Evolutionary conservation across 2,888 invertebrate genomes (phyloP).

Genomic region (Patella depressa): DNA sequence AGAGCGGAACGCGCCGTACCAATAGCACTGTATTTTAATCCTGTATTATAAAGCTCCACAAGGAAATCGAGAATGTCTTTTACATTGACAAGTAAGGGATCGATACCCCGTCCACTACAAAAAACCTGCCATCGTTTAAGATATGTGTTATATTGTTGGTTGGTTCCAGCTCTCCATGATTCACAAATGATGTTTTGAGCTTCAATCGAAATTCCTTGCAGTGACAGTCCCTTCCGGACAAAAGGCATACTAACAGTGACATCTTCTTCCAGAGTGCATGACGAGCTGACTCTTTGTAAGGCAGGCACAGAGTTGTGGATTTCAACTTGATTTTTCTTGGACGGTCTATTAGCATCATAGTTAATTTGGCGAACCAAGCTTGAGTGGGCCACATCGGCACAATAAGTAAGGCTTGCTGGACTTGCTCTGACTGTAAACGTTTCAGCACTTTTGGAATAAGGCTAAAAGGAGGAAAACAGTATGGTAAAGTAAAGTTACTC

Average conservation of each 20-base stretch:
- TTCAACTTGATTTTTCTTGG: not conserved
- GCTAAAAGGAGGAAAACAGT: slow-evolving; percentile 31
- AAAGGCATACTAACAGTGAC: not conserved
- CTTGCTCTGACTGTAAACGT: slow-evolving; percentile 22
- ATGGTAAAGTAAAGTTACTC: slow-evolving; percentile 16
- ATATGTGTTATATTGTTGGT: no score
- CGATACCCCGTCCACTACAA: no score
- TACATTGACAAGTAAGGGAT: no score
- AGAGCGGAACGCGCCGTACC: no score
- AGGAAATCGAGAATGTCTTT: no score
- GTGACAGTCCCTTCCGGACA: not conserved
- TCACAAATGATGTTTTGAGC: not conserved
- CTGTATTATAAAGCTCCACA: no score
- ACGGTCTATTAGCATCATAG: slow-evolving; percentile 11
- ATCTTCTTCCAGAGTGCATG: not conserved
- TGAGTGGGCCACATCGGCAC: slow-evolving; percentile 29
- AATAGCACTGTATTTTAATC: no score
- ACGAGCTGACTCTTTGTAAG: not conserved
- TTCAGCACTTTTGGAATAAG: slow-evolving; percentile 19
- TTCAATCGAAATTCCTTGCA: not conserved
- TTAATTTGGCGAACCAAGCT: slow-evolving; percentile 26
- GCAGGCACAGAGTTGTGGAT: not conserved
- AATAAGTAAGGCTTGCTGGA: slow-evolving; percentile 16
- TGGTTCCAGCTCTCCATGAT: not conserved
- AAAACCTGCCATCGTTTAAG: no score